These are phyloP conservation scores for Lobophora halterata DNA, from an alignment of 2,888 invertebrate species.

Conservation along the genomic window DNA sequence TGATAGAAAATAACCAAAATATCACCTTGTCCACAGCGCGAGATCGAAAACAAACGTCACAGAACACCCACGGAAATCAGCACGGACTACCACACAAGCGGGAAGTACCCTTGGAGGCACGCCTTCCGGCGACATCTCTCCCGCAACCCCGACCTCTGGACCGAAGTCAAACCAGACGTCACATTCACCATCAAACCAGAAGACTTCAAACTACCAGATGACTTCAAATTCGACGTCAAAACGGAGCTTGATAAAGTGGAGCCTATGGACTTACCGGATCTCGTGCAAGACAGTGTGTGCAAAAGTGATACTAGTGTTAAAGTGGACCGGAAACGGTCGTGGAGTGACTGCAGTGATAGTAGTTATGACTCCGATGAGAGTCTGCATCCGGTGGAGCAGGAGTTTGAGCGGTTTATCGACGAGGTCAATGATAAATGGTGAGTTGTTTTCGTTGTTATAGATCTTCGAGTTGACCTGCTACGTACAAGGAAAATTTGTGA, in stretches of 20 bases:
- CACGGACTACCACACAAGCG: slow-evolving; percentile 66
- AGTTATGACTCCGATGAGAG: slow-evolving; percentile 69
- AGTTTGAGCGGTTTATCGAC: slow-evolving; percentile 67
- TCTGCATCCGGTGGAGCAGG: slow-evolving; percentile 64
- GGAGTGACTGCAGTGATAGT: slow-evolving; percentile 60
- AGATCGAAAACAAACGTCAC: slow-evolving; percentile 63
- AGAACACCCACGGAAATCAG: slow-evolving; percentile 64
- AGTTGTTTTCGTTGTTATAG: slow-evolving; percentile 34
- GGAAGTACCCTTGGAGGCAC: slow-evolving; percentile 66
- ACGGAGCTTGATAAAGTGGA: slow-evolving; percentile 29
- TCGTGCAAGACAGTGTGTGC: slow-evolving; percentile 38
- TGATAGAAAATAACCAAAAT: too few species aligned
- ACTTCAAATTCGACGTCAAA: slow-evolving; percentile 19
- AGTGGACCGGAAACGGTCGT: slow-evolving; percentile 57
- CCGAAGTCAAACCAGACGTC: slow-evolving; percentile 18
- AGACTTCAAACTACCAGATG: slow-evolving; percentile 25
- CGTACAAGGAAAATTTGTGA: too few species aligned
- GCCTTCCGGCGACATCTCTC: slow-evolving; percentile 63
- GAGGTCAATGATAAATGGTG: slow-evolving; percentile 75
- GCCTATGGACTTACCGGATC: slow-evolving; percentile 33
- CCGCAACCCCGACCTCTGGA: slow-evolving; percentile 58
- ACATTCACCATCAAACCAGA: slow-evolving; percentile 23
- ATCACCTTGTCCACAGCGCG: slow-evolving; percentile 44
- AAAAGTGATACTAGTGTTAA: slow-evolving; percentile 32
- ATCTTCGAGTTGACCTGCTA: not conserved